phyloP scores from a whole-genome alignment of 2,113 vertebrate species.

The Delphinapterus leucas region DNA sequence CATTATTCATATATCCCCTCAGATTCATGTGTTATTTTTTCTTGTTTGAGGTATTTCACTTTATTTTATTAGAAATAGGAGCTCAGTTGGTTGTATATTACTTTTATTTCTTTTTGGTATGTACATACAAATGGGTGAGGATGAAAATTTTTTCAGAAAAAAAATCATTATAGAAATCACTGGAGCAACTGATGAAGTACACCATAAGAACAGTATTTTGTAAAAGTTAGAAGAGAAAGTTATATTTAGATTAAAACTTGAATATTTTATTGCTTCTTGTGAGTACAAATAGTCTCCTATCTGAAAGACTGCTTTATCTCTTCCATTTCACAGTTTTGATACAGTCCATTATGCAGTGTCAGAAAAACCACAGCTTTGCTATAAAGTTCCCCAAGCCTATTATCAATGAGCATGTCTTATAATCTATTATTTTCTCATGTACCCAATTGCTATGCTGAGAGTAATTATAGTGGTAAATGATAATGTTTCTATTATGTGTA shows the following conservation, averaged over 20 bases:
- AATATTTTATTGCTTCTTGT: neutral
- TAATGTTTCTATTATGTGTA: neutral
- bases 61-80: neutral
- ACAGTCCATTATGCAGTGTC: neutral
- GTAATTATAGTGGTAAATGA: conserved; percentile 8
- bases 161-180: neutral
- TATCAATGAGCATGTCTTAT: neutral
- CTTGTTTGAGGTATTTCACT: neutral
- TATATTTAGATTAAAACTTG: neutral
- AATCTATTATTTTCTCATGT: neutral
- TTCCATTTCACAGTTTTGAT: neutral
- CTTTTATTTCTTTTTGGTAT: neutral
- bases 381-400: neutral
- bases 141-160: neutral
- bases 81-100: neutral
- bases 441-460: neutral
- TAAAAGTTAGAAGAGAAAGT: neutral
- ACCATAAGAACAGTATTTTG: neutral
- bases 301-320: neutral
- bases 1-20: neutral
- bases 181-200: neutral
- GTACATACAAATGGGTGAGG: neutral
- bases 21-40: neutral
- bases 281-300: neutral
- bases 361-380: neutral